Evolutionary conservation across 2,797 vertebrate genomes (phyloP).

Genomic region (Lemur catta): DNA sequence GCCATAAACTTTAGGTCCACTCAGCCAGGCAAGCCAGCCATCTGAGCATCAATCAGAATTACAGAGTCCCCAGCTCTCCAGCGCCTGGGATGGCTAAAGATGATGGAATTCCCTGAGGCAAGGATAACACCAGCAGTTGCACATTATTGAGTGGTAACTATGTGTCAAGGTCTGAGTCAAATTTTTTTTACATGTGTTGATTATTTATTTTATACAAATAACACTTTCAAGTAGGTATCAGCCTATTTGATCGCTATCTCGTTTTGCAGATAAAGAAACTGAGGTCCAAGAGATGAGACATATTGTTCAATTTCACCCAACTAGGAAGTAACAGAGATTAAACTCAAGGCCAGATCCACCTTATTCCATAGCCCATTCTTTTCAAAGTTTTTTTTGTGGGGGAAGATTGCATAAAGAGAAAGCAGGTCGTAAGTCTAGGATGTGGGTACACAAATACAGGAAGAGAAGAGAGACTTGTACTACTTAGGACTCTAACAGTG

Average conservation of each 20-base stretch:
- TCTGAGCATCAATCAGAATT: background rate
- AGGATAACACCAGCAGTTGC: background rate
- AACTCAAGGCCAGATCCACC: background rate
- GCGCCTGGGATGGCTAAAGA: background rate
- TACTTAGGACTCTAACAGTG: background rate
- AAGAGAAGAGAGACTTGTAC: background rate
- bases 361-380: background rate
- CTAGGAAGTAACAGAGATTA: background rate
- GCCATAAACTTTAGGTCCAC: background rate
- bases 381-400: background rate
- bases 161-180: background rate
- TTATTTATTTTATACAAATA: background rate
- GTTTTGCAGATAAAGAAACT: background rate
- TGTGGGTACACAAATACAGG: background rate
- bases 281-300: background rate
- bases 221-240: background rate
- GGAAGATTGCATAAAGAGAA: background rate
- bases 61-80: background rate
- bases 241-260: background rate
- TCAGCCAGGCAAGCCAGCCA: background rate
- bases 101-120: background rate
- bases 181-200: background rate
- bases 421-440: background rate
- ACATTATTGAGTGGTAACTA: background rate
- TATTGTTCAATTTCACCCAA: background rate